Conservation (phyloP, 2,113 vertebrate genomes). For the Eulemur rufifrons region DNA sequence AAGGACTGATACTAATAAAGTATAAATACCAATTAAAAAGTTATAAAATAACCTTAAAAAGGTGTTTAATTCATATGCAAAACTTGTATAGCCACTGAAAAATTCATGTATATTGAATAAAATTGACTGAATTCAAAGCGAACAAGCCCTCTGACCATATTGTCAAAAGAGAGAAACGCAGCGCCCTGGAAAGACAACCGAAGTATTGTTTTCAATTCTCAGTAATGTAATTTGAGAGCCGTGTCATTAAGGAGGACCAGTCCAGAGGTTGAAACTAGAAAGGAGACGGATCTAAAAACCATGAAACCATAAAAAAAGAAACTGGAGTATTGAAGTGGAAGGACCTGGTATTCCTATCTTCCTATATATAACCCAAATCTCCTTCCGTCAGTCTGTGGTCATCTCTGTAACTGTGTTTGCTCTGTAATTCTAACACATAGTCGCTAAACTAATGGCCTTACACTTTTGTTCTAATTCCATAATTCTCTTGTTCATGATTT, state of each 20-base stretch:
- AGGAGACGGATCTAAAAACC: not conserved
- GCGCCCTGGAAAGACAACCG: not conserved
- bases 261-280: not conserved
- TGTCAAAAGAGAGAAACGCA: not conserved
- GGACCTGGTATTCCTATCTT: not conserved
- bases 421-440: not conserved
- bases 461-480: not conserved
- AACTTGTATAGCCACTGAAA: not conserved
- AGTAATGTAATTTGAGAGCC: not conserved
- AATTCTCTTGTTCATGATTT: not conserved
- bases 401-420: not conserved
- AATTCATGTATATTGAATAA: not conserved
- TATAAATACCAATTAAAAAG: conserved; percentile 4
- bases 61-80: not conserved
- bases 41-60: not conserved
- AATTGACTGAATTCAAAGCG: not conserved
- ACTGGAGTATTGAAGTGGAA: not conserved
- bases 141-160: not conserved
- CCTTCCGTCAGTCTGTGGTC: not conserved
- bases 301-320: not conserved
- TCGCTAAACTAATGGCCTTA: not conserved
- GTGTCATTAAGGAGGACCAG: not conserved
- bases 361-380: fast-evolving
- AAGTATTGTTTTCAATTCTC: not conserved
- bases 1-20: not conserved